Conservation (phyloP, 2,888 invertebrate species). For the Tenthredo amoena region DNA sequence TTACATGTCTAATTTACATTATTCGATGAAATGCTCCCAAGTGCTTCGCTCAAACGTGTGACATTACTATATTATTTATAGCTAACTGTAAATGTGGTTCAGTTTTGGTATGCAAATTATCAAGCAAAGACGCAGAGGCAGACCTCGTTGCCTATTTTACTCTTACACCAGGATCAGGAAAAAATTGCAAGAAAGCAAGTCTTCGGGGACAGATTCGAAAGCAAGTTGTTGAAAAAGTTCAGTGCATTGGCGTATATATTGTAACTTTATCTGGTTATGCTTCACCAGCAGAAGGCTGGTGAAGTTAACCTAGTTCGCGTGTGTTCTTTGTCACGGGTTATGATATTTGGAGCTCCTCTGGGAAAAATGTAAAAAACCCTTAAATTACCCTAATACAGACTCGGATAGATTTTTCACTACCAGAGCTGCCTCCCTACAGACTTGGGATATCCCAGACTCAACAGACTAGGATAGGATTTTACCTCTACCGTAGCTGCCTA, state of each 20-base stretch:
- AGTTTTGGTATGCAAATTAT: neutral
- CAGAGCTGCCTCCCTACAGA: too few species aligned
- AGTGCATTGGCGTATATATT: slow-evolving; percentile 5
- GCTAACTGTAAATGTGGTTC: slow-evolving; percentile 16
- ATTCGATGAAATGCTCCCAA: neutral
- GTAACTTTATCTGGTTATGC: too few species aligned
- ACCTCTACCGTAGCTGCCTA: too few species aligned
- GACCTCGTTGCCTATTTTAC: slow-evolving; percentile 23
- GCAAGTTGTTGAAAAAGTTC: neutral
- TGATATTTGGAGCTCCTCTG: too few species aligned
- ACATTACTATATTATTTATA: neutral
- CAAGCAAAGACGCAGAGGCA: neutral
- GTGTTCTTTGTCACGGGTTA: too few species aligned
- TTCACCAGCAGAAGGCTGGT: too few species aligned
- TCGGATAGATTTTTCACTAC: too few species aligned
- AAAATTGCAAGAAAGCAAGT: slow-evolving; percentile 3
- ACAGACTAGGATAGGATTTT: too few species aligned
- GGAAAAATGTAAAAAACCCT: too few species aligned
- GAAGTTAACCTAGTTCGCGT: too few species aligned
- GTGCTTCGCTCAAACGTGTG: slow-evolving; percentile 11
- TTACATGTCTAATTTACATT: neutral
- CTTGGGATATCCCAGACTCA: too few species aligned
- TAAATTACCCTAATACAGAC: too few species aligned
- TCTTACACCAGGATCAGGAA: slow-evolving; percentile 13
- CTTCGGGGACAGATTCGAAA: slow-evolving; percentile 19